Percentiles rank a stretch among this genome's conserved stretches.
phyloP scores from a whole-genome alignment of 2,113 vertebrate species.

The Atractosteus spatula region DNA sequence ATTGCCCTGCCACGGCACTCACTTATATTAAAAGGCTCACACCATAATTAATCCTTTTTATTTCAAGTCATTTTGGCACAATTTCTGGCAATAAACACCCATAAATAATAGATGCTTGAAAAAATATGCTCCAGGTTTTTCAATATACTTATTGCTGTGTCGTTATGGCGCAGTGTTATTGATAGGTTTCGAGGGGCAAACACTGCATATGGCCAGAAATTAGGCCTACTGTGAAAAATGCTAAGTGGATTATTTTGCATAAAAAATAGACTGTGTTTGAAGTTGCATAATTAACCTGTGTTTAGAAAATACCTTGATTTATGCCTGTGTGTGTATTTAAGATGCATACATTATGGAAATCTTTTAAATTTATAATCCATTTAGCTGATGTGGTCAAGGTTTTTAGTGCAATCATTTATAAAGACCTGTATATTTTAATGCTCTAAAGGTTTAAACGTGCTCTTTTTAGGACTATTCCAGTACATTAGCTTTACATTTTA shows the following conservation, averaged over 20 bases:
- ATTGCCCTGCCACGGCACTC: slow-evolving; percentile 93
- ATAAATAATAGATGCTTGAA: slow-evolving; percentile 85
- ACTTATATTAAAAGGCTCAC: slow-evolving; percentile 98
- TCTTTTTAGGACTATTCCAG: slow-evolving; percentile 74
- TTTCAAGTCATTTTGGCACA: slow-evolving; percentile 97
- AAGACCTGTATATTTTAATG: slow-evolving; percentile 89
- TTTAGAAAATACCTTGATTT: slow-evolving; percentile 99
- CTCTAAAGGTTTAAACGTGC: slow-evolving; percentile 76
- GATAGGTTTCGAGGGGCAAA: slow-evolving; percentile 80
- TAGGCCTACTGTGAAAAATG: slow-evolving; percentile 73
- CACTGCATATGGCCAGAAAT: slow-evolving; percentile 65
- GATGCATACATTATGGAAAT: slow-evolving; percentile 98
- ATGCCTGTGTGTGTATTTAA: slow-evolving; percentile 85
- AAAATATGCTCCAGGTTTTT: slow-evolving; percentile 75
- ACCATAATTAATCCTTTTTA: slow-evolving; percentile 93
- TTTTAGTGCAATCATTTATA: slow-evolving; percentile 97
- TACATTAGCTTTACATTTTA: slow-evolving; percentile 85
- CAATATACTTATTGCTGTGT: slow-evolving; percentile 79
- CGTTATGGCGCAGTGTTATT: slow-evolving; percentile 81
- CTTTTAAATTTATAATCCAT: slow-evolving; percentile 98
- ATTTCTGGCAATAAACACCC: slow-evolving; percentile 98
- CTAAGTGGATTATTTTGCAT: slow-evolving; percentile 99
- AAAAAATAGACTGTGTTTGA: slow-evolving; percentile 90
- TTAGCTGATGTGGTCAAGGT: slow-evolving; percentile 96
- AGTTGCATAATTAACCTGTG: slow-evolving; percentile 96